Evolutionary conservation across 1,140 invertebrate genomes (phyloP).

Genomic region (Geopemphigus sp.): DNA sequence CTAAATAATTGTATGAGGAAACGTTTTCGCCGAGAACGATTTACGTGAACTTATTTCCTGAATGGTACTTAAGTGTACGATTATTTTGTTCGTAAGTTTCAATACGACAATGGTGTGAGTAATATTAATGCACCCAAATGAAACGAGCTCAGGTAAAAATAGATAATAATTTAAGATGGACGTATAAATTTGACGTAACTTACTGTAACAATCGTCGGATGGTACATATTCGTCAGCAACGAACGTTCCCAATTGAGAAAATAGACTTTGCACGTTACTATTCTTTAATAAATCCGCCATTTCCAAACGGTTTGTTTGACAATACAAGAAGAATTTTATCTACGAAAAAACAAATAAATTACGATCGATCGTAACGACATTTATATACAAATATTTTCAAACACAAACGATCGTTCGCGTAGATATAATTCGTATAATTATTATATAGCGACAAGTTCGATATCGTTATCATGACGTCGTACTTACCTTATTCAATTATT

Average conservation of each 20-base stretch:
- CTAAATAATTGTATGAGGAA: neutral
- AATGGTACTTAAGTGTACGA: neutral
- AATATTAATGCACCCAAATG: neutral
- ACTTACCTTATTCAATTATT: too few relatives aligned
- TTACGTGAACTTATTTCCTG: too few relatives aligned
- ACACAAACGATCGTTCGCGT: too few relatives aligned
- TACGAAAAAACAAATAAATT: too few relatives aligned
- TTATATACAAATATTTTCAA: too few relatives aligned
- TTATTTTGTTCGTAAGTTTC: neutral
- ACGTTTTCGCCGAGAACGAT: too few relatives aligned
- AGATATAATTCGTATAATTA: too few relatives aligned
- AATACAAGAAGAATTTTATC: too few relatives aligned
- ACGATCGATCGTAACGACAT: too few relatives aligned
- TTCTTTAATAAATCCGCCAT: slow-evolving; percentile 3
- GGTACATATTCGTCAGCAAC: neutral
- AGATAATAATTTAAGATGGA: neutral
- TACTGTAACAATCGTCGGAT: slow-evolving; percentile 15
- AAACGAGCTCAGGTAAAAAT: neutral
- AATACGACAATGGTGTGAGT: neutral
- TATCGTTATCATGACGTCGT: too few relatives aligned
- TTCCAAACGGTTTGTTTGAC: neutral
- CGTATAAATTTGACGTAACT: neutral
- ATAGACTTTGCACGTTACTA: slow-evolving; percentile 23
- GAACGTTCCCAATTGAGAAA: slow-evolving; percentile 5
- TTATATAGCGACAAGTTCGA: too few relatives aligned